Conservation (phyloP, 2,888 invertebrate species). For the Agrochola circellaris region DNA sequence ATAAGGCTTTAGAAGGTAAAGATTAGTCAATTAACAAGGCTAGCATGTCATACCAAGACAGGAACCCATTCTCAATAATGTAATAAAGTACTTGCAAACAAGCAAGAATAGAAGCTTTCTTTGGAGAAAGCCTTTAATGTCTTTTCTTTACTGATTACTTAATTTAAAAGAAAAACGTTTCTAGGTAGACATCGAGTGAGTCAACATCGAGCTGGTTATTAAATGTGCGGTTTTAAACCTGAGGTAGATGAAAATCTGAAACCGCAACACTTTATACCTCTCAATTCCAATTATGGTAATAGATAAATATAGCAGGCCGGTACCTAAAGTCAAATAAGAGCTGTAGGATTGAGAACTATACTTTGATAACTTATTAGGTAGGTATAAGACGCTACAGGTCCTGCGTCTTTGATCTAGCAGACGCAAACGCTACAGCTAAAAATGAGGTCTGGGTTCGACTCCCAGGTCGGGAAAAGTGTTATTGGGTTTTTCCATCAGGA, state of each 20-base stretch:
- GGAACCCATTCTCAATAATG: neutral
- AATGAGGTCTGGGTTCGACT: too few relatives aligned
- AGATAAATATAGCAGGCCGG: neutral
- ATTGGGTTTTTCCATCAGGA: too few relatives aligned
- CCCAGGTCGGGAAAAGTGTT: too few relatives aligned
- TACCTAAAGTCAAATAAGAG: neutral
- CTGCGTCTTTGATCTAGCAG: too few relatives aligned
- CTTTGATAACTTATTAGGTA: neutral
- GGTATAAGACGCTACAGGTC: too few relatives aligned
- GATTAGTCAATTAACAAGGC: neutral
- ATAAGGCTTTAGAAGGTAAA: neutral
- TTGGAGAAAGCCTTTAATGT: neutral
- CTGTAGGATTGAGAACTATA: neutral
- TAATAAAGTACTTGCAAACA: neutral
- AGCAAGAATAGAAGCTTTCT: neutral
- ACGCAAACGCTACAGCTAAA: too few relatives aligned
- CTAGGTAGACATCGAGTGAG: neutral
- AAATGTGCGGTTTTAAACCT: conserved; percentile 33
- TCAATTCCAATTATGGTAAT: conserved; percentile 26
- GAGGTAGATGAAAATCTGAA: conserved; percentile 26
- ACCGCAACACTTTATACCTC: conserved; percentile 30
- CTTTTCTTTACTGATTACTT: neutral
- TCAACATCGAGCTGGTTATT: conserved; percentile 9
- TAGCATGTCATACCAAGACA: neutral
- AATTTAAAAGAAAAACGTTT: neutral